These are phyloP conservation scores for Cardiocondyla obscurior DNA, from an alignment of 1,140 invertebrate species.

Conservation along the genomic window DNA sequence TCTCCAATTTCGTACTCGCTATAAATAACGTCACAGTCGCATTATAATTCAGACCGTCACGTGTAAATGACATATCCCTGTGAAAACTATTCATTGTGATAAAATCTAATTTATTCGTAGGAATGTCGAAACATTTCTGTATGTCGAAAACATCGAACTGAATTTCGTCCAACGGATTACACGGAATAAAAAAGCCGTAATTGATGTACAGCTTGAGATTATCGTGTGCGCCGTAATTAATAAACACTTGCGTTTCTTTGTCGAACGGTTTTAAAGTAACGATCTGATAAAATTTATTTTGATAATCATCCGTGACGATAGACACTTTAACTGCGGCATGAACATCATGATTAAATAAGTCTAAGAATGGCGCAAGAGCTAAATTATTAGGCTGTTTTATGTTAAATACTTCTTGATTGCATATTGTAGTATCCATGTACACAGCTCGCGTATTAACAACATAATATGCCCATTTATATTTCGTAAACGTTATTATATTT, in stretches of 20 bases:
- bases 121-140: constrained; percentile 76
- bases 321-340: constrained; percentile 84
- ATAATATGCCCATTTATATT: constrained; percentile 87
- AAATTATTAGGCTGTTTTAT: constrained; percentile 85
- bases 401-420: constrained; percentile 73
- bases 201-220: constrained; percentile 88
- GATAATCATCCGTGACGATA: constrained; percentile 78
- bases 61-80: constrained; percentile 84
- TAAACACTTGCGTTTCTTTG: constrained; percentile 88
- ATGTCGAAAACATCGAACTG: constrained; percentile 83
- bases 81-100: constrained; percentile 83
- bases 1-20: constrained; percentile 67
- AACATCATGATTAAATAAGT: constrained; percentile 90
- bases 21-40: constrained; percentile 78
- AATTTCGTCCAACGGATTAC: constrained; percentile 87
- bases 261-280: constrained; percentile 81
- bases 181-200: constrained; percentile 89
- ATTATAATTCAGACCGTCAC: constrained; percentile 85
- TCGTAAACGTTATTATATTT: constrained; percentile 79
- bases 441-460: constrained; percentile 91
- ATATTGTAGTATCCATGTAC: constrained; percentile 82
- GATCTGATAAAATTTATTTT: constrained; percentile 85
- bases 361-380: constrained; percentile 91
- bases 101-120: constrained; percentile 82
- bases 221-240: constrained; percentile 89